Conservation (phyloP, 2,113 vertebrate species). For the Vimba vimba region DNA sequence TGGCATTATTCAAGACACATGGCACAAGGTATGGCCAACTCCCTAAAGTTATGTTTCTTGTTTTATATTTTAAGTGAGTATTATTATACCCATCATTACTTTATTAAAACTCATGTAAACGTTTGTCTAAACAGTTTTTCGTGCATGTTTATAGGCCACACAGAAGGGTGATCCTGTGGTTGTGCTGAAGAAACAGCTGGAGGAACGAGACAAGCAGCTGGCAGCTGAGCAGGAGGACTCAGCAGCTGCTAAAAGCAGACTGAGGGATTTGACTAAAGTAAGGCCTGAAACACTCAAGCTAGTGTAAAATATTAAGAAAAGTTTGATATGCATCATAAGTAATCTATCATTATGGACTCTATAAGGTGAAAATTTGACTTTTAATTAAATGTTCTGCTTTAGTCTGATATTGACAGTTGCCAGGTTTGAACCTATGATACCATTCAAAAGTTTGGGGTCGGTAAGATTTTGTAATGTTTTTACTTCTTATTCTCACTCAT, state of each 20-base stretch:
- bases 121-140: background rate
- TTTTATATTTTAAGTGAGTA: background rate
- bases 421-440: background rate
- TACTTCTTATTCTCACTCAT: too few species aligned
- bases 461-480: too few species aligned
- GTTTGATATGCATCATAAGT: background rate
- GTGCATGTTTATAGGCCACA: constrained; percentile 78
- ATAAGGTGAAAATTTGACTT: background rate
- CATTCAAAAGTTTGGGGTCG: background rate
- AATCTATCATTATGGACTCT: background rate
- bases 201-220: constrained; percentile 91
- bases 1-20: constrained; percentile 86
- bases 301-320: background rate
- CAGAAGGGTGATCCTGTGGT: constrained; percentile 90
- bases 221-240: constrained; percentile 84
- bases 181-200: constrained; percentile 88
- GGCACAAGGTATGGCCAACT: constrained; percentile 85
- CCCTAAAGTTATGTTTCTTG: background rate
- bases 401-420: background rate
- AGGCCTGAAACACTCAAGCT: background rate
- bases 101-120: background rate
- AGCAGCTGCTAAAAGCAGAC: constrained; percentile 80
- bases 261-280: constrained; percentile 89
- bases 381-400: background rate
- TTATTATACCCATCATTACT: background rate